Conservation (phyloP, 2,888 invertebrate species). For the Synanthedon andrenaeformis region DNA sequence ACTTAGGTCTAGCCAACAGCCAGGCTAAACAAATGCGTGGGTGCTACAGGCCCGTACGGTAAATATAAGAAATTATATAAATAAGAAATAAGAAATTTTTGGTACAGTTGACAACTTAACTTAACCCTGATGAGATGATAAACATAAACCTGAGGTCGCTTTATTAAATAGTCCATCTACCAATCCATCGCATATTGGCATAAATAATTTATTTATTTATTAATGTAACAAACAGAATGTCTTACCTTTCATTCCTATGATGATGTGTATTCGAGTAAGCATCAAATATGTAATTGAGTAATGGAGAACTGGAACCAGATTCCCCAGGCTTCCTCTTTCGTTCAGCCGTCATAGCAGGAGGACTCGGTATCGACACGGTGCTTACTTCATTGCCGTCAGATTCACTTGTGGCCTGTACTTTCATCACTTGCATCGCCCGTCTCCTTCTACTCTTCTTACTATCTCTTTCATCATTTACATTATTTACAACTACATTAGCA, state of each 20-base stretch:
- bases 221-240: neutral
- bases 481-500: slow-evolving; percentile 27
- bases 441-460: slow-evolving; percentile 33
- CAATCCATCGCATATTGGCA: too few relatives aligned
- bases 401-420: slow-evolving; percentile 17
- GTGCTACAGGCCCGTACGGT: too few relatives aligned
- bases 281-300: slow-evolving; percentile 62
- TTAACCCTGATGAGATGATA: too few relatives aligned
- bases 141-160: too few relatives aligned
- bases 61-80: too few relatives aligned
- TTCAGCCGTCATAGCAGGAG: slow-evolving; percentile 31
- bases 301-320: slow-evolving; percentile 53
- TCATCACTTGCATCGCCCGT: slow-evolving; percentile 37
- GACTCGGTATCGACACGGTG: slow-evolving; percentile 22
- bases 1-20: too few relatives aligned
- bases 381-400: slow-evolving; percentile 17
- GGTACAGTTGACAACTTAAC: too few relatives aligned
- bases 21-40: too few relatives aligned
- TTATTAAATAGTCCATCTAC: too few relatives aligned
- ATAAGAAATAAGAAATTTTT: too few relatives aligned
- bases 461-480: slow-evolving; percentile 14
- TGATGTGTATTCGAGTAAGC: slow-evolving; percentile 58
- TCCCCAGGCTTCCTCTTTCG: slow-evolving; percentile 45
- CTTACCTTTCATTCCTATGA: slow-evolving; percentile 55
- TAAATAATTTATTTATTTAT: too few relatives aligned